Conservation (phyloP, 2,888 invertebrate species). For the Pilophorus perplexus region DNA sequence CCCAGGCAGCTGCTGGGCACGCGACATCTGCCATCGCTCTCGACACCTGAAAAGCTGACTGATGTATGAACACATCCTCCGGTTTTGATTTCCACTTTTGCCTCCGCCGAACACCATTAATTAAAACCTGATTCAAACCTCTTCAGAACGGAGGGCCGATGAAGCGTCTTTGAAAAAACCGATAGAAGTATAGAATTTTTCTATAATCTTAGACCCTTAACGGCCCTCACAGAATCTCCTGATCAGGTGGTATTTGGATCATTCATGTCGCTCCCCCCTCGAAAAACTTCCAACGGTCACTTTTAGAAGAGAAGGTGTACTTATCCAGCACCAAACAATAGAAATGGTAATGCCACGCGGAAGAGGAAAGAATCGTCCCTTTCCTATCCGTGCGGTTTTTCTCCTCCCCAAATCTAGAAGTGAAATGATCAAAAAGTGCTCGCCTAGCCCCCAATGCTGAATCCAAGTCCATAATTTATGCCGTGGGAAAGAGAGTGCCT, state of each 20-base stretch:
- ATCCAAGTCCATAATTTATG: too few species aligned
- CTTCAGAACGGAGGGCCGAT: too few species aligned
- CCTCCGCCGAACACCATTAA: slow-evolving; percentile 33
- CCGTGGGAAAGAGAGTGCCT: too few species aligned
- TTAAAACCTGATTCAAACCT: slow-evolving; percentile 6
- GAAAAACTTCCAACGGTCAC: slow-evolving; percentile 34
- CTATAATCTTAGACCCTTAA: slow-evolving; percentile 25
- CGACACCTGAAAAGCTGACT: slow-evolving; percentile 41
- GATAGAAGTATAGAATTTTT: neutral
- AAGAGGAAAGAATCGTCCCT: too few species aligned
- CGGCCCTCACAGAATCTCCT: slow-evolving; percentile 15
- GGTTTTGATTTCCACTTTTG: slow-evolving; percentile 15
- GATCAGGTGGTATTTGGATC: slow-evolving; percentile 38
- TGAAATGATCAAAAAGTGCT: too few species aligned
- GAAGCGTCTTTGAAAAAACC: too few species aligned
- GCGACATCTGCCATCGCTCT: slow-evolving; percentile 34
- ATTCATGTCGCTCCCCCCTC: neutral
- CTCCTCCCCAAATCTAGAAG: too few species aligned
- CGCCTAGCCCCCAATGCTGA: too few species aligned
- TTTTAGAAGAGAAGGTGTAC: too few species aligned
- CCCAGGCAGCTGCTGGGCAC: slow-evolving; percentile 32
- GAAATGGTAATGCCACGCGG: too few species aligned
- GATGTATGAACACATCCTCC: slow-evolving; percentile 39
- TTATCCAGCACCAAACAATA: too few species aligned
- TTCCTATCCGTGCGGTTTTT: too few species aligned